These are phyloP conservation scores for Sciurus vulgaris DNA, from an alignment of 2,797 vertebrate genomes.

Conservation along the genomic window DNA sequence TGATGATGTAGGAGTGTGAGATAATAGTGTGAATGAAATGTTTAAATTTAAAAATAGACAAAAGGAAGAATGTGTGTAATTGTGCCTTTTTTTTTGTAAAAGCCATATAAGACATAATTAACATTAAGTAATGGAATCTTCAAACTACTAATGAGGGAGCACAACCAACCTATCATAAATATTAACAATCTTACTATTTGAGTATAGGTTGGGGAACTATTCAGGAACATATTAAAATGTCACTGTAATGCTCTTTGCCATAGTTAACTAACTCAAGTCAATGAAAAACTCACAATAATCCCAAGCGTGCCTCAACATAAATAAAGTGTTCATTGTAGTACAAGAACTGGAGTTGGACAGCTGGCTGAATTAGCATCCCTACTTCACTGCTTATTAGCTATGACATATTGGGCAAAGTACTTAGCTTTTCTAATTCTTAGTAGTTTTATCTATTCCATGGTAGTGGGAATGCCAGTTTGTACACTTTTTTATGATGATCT, in stretches of 20 bases:
- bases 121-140: slow-evolving; percentile 79
- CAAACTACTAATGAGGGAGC: slow-evolving; percentile 82
- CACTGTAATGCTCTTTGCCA: slow-evolving; percentile 73
- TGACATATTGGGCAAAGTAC: not conserved
- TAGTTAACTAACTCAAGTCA: slow-evolving; percentile 77
- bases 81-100: slow-evolving; percentile 62
- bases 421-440: not conserved
- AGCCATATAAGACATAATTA: slow-evolving; percentile 56
- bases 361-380: not conserved
- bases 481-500: not conserved
- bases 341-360: not conserved
- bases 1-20: not conserved
- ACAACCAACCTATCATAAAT: slow-evolving; percentile 78
- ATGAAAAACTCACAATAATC: slow-evolving; percentile 64
- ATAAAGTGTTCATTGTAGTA: not conserved
- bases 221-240: slow-evolving; percentile 67
- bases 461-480: not conserved
- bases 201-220: slow-evolving; percentile 81
- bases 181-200: slow-evolving; percentile 72
- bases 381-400: not conserved
- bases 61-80: slow-evolving; percentile 37
- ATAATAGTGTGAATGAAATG: slow-evolving; percentile 14
- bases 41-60: slow-evolving; percentile 54
- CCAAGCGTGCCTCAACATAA: slow-evolving; percentile 2
- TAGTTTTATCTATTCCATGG: not conserved